Evolutionary conservation across 2,888 invertebrate species (phyloP), one percentile per base, ranked within the genome.

Genomic region (Prenolepis imparis): DNA sequence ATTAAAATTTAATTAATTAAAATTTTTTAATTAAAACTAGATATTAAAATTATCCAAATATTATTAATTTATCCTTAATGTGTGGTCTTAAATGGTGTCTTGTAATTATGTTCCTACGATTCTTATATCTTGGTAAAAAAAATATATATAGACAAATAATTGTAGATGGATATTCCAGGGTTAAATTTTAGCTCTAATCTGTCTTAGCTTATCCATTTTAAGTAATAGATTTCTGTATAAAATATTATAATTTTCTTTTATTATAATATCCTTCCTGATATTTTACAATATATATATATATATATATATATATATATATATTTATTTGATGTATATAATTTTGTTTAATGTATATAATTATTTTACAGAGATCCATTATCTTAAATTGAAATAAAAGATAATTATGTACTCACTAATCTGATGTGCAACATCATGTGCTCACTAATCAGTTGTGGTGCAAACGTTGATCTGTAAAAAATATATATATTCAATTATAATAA

Each of bases 401-500:
- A 68, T 48, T 68, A 52, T 8, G 18, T 48, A 68, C 32, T 48
- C 12, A 52, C n/a, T 1, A 4, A 48, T 15, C 32, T n/a, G 32
- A 32, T 48, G n/a, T 6, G 18, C 24, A 67, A 12, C n/a, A n/a
- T n/a, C n/a, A 1, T 48, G 28, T 28, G 3, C 28, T 28, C 28
- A 28, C 28, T n/a, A 28, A 28, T 28, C 28, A 28, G 3, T 28
- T 68, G 52, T 68, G n/a, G 18, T 18, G 18, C 21, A 9, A 44
- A 44, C n/a, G 24, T 66, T 48, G 48, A 48, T 18, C 41, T 67
- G 44, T 15, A 44, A 67, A 44, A 67, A 28, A 44, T 18, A 67
- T 28, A 68, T 48, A n/a, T n/a, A 48, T 68, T 5, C 0, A 44
- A 48, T 28, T 44, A 48, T 67, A 48, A 68, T n/a, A 18, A 44